phyloP scores from a whole-genome alignment of 2,888 invertebrate genomes.

The Sesia bembeciformis region DNA sequence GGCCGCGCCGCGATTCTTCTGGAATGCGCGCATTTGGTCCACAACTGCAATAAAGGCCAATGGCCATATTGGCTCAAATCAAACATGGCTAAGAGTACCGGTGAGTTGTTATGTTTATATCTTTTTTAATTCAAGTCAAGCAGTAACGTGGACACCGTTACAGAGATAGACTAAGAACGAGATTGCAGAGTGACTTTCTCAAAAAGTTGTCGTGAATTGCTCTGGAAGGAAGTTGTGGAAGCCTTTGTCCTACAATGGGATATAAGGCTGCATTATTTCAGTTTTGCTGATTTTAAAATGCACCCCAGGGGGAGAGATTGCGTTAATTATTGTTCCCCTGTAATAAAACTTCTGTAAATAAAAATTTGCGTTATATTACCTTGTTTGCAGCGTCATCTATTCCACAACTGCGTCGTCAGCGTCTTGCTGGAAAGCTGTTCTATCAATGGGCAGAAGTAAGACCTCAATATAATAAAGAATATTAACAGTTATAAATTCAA shows the following conservation, averaged over 20 bases:
- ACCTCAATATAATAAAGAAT: too few species aligned
- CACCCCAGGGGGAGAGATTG: too few species aligned
- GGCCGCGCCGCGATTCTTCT: constrained; percentile 92
- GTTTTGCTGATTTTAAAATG: too few species aligned
- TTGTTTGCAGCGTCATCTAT: constrained; percentile 42
- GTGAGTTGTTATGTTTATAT: constrained; percentile 21
- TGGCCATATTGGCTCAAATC: constrained; percentile 99
- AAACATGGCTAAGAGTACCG: constrained; percentile 65
- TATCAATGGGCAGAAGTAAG: constrained; percentile 95
- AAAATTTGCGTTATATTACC: neutral
- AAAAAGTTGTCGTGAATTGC: too few species aligned
- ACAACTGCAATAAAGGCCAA: constrained; percentile 97
- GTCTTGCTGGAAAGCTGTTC: constrained; percentile 96
- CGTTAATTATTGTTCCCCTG: too few species aligned
- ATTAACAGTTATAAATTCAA: too few species aligned
- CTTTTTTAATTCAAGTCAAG: neutral
- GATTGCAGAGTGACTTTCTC: too few species aligned
- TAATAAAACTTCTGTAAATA: too few species aligned
- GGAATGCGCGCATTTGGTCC: constrained; percentile 97
- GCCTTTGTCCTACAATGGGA: neutral
- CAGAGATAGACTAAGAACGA: too few species aligned
- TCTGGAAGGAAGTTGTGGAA: too few species aligned
- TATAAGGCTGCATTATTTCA: neutral
- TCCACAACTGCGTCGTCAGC: constrained; percentile 58
- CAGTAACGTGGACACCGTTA: too few species aligned